A percentile compares a stretch with the other conserved stretches of the same genome.
Conservation (phyloP, 2,797 vertebrate species). For the Mus spretus region DNA sequence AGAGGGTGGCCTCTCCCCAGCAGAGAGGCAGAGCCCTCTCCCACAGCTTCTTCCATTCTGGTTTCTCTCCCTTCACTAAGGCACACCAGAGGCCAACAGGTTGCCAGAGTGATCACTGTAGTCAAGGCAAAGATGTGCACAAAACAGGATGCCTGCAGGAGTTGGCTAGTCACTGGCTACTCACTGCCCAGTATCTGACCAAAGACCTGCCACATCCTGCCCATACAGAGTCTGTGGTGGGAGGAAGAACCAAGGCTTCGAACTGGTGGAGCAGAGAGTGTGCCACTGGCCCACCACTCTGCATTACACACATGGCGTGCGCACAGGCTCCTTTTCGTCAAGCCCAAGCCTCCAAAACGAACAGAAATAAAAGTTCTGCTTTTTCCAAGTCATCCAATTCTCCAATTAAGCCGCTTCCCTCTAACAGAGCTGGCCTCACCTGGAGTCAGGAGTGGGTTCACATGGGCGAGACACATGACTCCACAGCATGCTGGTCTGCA, state of each 20-base stretch:
- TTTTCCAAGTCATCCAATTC: background rate
- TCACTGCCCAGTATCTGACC: background rate
- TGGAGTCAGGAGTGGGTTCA: background rate
- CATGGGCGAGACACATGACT: background rate
- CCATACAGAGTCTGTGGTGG: background rate
- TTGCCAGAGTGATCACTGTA: background rate
- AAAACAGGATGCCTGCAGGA: too few species aligned
- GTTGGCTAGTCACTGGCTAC: background rate
- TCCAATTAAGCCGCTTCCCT: background rate
- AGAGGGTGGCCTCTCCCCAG: background rate
- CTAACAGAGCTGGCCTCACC: too few species aligned
- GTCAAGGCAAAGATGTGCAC: background rate
- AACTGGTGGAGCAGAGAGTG: background rate
- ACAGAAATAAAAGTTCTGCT: background rate
- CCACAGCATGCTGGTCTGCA: background rate
- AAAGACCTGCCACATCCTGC: background rate
- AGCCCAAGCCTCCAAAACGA: background rate
- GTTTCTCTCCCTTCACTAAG: background rate
- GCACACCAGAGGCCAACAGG: too few species aligned
- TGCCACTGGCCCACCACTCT: too few species aligned
- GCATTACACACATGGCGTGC: too few species aligned
- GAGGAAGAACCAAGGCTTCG: background rate
- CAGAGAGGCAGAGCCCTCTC: background rate
- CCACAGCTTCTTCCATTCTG: background rate
- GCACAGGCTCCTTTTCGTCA: background rate